Evolutionary conservation across 64 coral and sea anemone genomes (phyloP), one percentile per base, ranked within the genome.

Genomic region (Actinia tenebrosa): DNA sequence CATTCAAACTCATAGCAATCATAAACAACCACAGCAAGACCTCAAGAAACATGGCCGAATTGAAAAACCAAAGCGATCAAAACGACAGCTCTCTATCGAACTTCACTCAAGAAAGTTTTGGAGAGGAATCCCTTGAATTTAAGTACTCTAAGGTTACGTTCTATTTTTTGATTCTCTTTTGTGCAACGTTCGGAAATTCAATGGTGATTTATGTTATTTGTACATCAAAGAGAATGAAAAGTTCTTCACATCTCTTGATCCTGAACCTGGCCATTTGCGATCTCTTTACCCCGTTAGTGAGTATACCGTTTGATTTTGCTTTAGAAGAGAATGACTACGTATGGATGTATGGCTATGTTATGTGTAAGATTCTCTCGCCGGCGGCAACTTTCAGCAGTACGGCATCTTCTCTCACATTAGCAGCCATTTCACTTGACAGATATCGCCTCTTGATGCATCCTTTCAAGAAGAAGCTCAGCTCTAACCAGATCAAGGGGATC

Each of bases 251-350:
- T 80, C 72, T 87, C n/a, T 44, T 97, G 59, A 71, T 97, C 30
- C 14, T 97, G 16, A 93, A 87, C 26, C 72, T 97, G 7, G 89
- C 91, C 26, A 58, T 89, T 0, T 97, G 91, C 20, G 94, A 97
- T 64, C 75, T 97, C 14, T 79, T 97, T 5, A 93, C 86, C 1
- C 91, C 94, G 0, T 81, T 97, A 6, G 42, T 97, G 0, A 93
- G 94, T 44, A 97, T 97, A 10, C 94, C 94, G 4, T 92, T 96
- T 10, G 94, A 96, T 53, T 88, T 96, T 56, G 91, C 85, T 1
- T 66, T 96, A 20, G 94, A 96, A 80, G 94, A 96, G 22, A 42
- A 87, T 10, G 26, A 53, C 15, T 93, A 96, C 88, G 23, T 71
- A 1, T 96, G 91, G 91, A 75, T 92, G 0, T 96, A 93, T 52